Base-by-base conservation (phyloP, 2,113 vertebrate species). In the Paratilapia polleni region DNA sequence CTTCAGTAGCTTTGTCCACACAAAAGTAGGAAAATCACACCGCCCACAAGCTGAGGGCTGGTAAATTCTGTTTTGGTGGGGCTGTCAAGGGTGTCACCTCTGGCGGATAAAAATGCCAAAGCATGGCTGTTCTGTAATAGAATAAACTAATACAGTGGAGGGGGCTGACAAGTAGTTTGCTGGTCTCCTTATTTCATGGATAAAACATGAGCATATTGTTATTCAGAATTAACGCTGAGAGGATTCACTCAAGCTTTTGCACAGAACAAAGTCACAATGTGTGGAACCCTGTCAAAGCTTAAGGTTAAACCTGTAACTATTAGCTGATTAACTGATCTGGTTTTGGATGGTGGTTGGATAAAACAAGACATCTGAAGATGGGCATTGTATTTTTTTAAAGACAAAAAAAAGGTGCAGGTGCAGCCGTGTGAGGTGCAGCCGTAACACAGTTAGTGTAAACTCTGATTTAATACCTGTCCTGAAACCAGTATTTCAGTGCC, bases 21-120 rank as follows among this genome's bases (percentile, higher is more conserved):
- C 68, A 36, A 76, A 80, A 81, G 84, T 87, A 91, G 85, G 78
- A 90, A 89, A 91, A 80, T 87, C 86, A 89, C 89, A 89, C 84
- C 88, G 14, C 80, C 83, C 86, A 85, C 84, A 31, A 47, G 77
- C 80, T 87, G 75, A 74, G 31, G 58, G 28, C 81, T 49, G 81
- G 26, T 54, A 78, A 83, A 80, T 60, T 38, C 15, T 41, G 81
- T 78, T 83, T 54, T 54, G 26, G 58, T 62, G 64, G 14, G 22
- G 49, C 20, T 47, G 74, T 11, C 28, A 49, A 60, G 36, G 73
- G 77, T 57, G 78, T 60, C 15, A 4, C 41, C 38, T 70, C 31
- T 4, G 13, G 73, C 59, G 56, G 24, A 43, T 73, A 59, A 81
- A 63, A 66, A 78, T 19, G 49, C 56, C 34, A n/a, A 15, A 74